A percentile compares a stretch with the other conserved stretches of the same genome.
Evolutionary conservation across 2,888 invertebrate species (phyloP).

Genomic region (Melanargia galathea): DNA sequence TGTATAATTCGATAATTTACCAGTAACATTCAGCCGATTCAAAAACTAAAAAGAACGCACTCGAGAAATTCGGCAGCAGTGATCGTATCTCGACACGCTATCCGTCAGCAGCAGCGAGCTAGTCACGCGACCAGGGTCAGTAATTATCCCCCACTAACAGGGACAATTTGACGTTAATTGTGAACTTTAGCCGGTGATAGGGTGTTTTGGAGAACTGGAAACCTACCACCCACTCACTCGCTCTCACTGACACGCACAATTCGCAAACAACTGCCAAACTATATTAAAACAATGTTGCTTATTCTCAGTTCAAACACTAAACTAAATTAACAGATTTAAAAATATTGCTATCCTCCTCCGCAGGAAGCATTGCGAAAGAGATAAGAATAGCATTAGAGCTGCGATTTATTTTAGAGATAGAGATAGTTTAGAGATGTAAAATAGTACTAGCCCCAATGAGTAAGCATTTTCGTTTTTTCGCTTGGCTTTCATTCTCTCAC

Average conservation of each 20-base stretch:
- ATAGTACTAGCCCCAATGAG: too few species aligned
- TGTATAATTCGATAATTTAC: conserved; percentile 76
- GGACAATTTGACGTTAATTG: conserved; percentile 66
- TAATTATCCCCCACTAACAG: conserved; percentile 65
- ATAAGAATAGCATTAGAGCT: too few species aligned
- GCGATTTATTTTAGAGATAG: too few species aligned
- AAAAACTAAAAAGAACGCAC: conserved; percentile 66
- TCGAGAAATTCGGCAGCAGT: conserved; percentile 74
- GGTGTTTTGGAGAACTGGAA: neutral
- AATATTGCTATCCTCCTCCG: too few species aligned
- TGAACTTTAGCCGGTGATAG: conserved; percentile 50
- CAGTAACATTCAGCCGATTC: conserved; percentile 56
- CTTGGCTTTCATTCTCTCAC: neutral
- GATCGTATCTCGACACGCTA: conserved; percentile 75
- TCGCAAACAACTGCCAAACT: neutral
- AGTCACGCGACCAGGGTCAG: conserved; percentile 66
- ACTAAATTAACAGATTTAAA: too few species aligned
- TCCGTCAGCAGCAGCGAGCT: conserved; percentile 68
- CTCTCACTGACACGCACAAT: neutral
- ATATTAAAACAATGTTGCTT: too few species aligned
- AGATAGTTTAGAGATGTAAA: too few species aligned
- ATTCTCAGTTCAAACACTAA: too few species aligned
- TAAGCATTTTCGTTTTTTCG: too few species aligned
- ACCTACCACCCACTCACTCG: conserved; percentile 8
- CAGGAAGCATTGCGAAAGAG: too few species aligned